These are phyloP conservation scores for Anastrepha obliqua DNA, from an alignment of 1,140 invertebrate species.

Conservation along the genomic window DNA sequence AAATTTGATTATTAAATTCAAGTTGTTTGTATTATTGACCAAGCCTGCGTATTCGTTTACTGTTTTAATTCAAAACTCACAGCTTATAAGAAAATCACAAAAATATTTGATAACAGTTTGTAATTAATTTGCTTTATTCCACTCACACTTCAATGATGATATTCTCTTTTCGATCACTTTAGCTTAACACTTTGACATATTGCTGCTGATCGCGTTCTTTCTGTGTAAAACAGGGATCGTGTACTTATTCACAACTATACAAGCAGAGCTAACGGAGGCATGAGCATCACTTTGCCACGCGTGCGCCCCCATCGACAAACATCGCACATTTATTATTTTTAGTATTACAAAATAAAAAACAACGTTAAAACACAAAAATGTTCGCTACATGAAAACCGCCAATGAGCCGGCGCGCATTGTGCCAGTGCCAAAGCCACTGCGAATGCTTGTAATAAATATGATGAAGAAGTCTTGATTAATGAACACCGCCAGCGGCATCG, in stretches of 20 bases:
- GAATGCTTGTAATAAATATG: conserved; percentile 46
- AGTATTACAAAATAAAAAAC: background rate
- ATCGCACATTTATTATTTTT: conserved; percentile 14
- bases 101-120: too few species aligned
- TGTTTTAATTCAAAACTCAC: too few species aligned
- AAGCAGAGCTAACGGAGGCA: background rate
- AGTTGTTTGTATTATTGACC: too few species aligned
- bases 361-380: background rate
- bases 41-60: too few species aligned
- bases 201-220: background rate
- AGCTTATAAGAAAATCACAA: too few species aligned
- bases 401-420: background rate
- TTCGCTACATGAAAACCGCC: background rate
- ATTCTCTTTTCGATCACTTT: too few species aligned
- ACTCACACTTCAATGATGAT: too few species aligned
- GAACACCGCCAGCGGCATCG: conserved; percentile 27
- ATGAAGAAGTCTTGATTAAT: conserved; percentile 52
- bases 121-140: too few species aligned
- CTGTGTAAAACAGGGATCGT: background rate
- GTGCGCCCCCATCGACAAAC: background rate
- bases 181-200: too few species aligned
- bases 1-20: too few species aligned
- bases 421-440: background rate
- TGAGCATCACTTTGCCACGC: background rate
- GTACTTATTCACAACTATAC: background rate